A percentile compares a stretch with the other conserved stretches of the same genome.
phyloP scores from a whole-genome alignment of 2,888 invertebrate species.

The Lamellibrachia satsuma region DNA sequence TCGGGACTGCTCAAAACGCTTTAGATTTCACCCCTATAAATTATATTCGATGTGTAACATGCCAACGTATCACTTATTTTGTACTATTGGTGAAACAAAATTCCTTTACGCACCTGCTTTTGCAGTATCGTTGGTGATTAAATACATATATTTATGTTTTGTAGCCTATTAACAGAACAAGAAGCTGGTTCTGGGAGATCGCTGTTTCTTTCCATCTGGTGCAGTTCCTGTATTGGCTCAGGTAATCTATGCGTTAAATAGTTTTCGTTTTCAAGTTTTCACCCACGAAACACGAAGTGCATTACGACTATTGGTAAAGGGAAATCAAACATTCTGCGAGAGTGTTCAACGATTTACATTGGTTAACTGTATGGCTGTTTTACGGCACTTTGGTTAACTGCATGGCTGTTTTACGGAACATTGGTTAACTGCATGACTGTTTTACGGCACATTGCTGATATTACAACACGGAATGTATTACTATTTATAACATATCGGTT shows the following conservation, averaged over 20 bases:
- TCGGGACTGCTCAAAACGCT: background rate
- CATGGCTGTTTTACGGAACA: too few species aligned
- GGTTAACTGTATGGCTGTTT: too few species aligned
- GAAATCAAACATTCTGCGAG: too few species aligned
- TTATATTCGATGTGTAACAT: background rate
- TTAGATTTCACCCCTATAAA: too few species aligned
- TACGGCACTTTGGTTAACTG: too few species aligned
- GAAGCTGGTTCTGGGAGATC: conserved; percentile 52
- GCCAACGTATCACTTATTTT: background rate
- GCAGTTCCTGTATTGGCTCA: conserved; percentile 57
- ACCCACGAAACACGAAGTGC: too few species aligned
- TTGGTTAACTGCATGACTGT: too few species aligned
- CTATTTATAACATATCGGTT: too few species aligned
- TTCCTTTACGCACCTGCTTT: background rate
- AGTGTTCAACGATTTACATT: too few species aligned
- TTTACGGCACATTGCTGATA: too few species aligned
- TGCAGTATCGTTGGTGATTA: background rate
- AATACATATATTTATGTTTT: background rate
- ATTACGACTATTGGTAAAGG: too few species aligned
- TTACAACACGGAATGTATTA: too few species aligned
- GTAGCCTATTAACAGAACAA: conserved; percentile 27
- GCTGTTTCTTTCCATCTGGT: conserved; percentile 57
- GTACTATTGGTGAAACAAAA: background rate
- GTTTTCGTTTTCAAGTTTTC: background rate
- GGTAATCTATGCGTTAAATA: conserved; percentile 34